phyloP scores from a whole-genome alignment of 2,888 invertebrate species.

The Cancer borealis region DNA sequence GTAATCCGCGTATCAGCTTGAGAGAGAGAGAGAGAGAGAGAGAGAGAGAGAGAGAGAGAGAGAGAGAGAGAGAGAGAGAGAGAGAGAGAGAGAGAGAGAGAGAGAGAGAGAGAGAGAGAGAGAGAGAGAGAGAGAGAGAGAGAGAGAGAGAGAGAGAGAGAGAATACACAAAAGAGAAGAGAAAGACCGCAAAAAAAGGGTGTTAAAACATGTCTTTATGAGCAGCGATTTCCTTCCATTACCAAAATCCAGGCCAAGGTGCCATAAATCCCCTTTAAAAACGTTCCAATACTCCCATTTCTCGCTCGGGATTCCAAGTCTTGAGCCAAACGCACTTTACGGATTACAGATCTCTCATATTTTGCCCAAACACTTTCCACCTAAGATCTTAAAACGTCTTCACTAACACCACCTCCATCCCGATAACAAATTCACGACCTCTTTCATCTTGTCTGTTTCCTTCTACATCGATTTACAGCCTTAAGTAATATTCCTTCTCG shows the following conservation, averaged over 20 bases:
- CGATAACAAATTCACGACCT: too few relatives aligned
- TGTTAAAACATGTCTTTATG: slow-evolving; percentile 26
- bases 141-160: not conserved
- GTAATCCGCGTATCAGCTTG: not conserved
- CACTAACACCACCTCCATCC: not conserved
- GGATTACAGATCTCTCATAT: slow-evolving; percentile 43
- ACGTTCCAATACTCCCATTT: slow-evolving; percentile 50
- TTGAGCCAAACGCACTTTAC: slow-evolving; percentile 45
- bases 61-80: slow-evolving; percentile 51
- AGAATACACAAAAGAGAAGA: not conserved
- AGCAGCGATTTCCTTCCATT: slow-evolving; percentile 47
- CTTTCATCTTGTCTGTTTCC: too few relatives aligned
- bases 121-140: not conserved
- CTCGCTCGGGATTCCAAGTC: slow-evolving; percentile 51
- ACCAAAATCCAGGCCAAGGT: slow-evolving; percentile 30
- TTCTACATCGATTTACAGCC: not conserved
- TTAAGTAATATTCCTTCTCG: too few relatives aligned
- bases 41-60: slow-evolving; percentile 40
- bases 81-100: slow-evolving; percentile 37
- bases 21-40: slow-evolving; percentile 18
- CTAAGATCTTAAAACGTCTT: not conserved
- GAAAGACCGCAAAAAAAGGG: not conserved
- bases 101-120: not conserved
- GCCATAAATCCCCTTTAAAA: slow-evolving; percentile 44
- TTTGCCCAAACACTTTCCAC: not conserved